Evolutionary conservation across 92 coral and sea anemone species (phyloP).

Genomic region (Actinernus sp.): DNA sequence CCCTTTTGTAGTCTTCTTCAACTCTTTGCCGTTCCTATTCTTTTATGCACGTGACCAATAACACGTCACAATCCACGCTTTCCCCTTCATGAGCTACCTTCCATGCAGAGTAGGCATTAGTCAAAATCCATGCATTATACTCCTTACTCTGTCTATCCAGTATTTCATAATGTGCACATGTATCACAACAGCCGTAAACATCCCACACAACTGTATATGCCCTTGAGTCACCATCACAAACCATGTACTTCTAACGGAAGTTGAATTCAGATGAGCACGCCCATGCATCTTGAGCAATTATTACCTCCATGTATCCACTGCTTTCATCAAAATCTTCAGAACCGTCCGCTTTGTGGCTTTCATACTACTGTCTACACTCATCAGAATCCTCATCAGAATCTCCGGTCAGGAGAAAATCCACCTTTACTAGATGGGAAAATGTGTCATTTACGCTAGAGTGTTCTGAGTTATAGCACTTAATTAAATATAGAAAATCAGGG

Average conservation of each 20-base stretch:
- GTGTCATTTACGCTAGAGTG: too few species aligned
- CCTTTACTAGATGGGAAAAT: too few species aligned
- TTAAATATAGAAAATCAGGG: too few species aligned
- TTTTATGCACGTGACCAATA: too few species aligned
- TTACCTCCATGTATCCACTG: constrained; percentile 50
- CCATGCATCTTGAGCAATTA: constrained; percentile 32
- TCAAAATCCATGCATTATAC: constrained; percentile 30
- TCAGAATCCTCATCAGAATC: neutral
- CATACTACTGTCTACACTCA: constrained; percentile 8
- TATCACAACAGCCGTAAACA: constrained; percentile 31
- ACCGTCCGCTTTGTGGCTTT: constrained; percentile 31
- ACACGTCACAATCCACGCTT: constrained; percentile 28
- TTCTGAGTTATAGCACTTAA: too few species aligned
- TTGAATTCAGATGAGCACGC: constrained; percentile 16
- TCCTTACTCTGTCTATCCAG: constrained; percentile 22
- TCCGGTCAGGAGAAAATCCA: too few species aligned
- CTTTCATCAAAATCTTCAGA: constrained; percentile 28
- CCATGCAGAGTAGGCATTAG: constrained; percentile 24
- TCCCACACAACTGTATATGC: constrained; percentile 52
- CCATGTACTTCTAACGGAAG: constrained; percentile 34
- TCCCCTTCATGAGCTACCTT: constrained; percentile 24
- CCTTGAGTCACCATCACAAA: constrained; percentile 44
- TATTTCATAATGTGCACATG: constrained; percentile 4
- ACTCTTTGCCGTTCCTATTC: too few species aligned
- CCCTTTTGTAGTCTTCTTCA: constrained; percentile 31